A percentile compares a stretch with the other conserved stretches of the same genome.
Conservation (phyloP, 2,113 vertebrate species). For the Plecotus auritus region DNA sequence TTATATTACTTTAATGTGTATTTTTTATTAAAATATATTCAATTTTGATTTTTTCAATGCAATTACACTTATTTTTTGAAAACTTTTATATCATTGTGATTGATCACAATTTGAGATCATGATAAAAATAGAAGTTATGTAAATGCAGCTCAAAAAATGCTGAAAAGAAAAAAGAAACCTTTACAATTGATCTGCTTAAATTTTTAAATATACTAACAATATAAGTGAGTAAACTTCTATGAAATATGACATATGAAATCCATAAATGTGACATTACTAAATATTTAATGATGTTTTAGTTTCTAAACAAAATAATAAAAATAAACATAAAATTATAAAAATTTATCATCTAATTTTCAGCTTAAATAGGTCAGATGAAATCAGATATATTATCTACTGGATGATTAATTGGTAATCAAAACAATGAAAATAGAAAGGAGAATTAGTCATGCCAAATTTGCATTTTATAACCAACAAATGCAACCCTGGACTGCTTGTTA, state of each 20-base stretch:
- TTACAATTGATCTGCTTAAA: background rate
- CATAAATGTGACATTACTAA: background rate
- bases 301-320: constrained; percentile 17
- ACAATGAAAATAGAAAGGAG: background rate
- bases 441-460: background rate
- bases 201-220: background rate
- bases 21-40: background rate
- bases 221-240: background rate
- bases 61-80: background rate
- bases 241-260: background rate
- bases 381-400: background rate
- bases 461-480: background rate
- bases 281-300: background rate
- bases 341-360: background rate
- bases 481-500: background rate
- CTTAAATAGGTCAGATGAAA: background rate
- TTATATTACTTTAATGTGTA: background rate
- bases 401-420: background rate
- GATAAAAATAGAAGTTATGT: background rate
- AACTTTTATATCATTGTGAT: background rate
- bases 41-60: background rate
- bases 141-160: background rate
- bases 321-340: background rate
- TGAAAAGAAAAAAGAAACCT: background rate
- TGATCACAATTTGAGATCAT: background rate